phyloP scores from a whole-genome alignment of 1,140 invertebrate genomes.

The Bombyx mandarina region DNA sequence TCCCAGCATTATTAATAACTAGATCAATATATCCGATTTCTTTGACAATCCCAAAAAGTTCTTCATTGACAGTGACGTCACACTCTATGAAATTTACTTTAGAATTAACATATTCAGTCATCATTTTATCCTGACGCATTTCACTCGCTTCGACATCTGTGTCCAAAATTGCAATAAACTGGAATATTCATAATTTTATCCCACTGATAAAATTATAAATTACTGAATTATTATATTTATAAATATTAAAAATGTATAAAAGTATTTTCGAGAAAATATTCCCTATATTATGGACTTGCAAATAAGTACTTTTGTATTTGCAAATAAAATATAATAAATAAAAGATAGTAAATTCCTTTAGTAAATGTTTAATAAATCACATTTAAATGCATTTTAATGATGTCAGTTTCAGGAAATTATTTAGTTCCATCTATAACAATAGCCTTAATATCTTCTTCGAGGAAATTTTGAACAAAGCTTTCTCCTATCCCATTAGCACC shows the following conservation, averaged over 20 bases:
- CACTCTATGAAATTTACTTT: constrained; percentile 4
- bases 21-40: constrained; percentile 4
- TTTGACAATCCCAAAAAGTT: constrained; percentile 1
- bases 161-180: constrained; percentile 3
- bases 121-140: neutral
- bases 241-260: too few relatives aligned
- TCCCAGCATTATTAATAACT: constrained; percentile 8
- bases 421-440: too few relatives aligned
- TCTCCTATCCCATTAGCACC: constrained; percentile 5
- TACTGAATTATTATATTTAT: too few relatives aligned
- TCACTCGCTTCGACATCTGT: neutral
- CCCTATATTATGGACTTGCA: too few relatives aligned
- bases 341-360: too few relatives aligned
- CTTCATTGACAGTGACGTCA: constrained; percentile 2
- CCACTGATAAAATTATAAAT: too few relatives aligned
- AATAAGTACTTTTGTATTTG: too few relatives aligned
- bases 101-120: neutral
- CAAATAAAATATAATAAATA: too few relatives aligned
- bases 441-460: constrained; percentile 25
- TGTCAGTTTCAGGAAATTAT: too few relatives aligned
- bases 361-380: too few relatives aligned
- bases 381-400: too few relatives aligned
- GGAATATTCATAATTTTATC: neutral
- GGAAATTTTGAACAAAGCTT: neutral
- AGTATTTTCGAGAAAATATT: too few relatives aligned